Evolutionary conservation across 2,797 vertebrate genomes (phyloP).

Genomic region (Myripristis murdjan): DNA sequence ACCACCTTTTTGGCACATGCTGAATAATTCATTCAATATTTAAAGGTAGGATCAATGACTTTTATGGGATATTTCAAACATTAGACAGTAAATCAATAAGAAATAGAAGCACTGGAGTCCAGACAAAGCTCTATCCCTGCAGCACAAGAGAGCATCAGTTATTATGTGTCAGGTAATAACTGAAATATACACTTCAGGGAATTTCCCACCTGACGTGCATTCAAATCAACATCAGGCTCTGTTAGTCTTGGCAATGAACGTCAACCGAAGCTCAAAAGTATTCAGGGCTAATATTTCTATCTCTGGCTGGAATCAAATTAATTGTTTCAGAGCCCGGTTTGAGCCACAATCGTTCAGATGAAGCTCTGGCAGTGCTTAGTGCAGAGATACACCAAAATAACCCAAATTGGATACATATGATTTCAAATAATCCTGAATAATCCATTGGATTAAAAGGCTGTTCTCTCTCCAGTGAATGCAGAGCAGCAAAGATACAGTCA

Average conservation of each 20-base stretch:
- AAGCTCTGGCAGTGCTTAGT: neutral
- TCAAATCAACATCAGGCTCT: conserved; percentile 56
- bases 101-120: conserved; percentile 46
- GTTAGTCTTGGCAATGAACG: conserved; percentile 1
- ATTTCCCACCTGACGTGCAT: conserved; percentile 58
- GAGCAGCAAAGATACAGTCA: conserved; percentile 54
- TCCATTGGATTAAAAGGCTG: conserved; percentile 66
- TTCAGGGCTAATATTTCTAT: neutral
- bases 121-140: conserved; percentile 44
- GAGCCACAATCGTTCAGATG: conserved; percentile 23
- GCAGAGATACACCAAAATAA: conserved; percentile 40
- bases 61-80: conserved; percentile 40
- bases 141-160: conserved; percentile 36
- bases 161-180: conserved; percentile 67
- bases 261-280: neutral
- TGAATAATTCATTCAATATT: conserved; percentile 9
- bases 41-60: conserved; percentile 2
- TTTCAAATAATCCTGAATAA: conserved; percentile 74
- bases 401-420: conserved; percentile 58
- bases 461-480: conserved; percentile 31
- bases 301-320: neutral
- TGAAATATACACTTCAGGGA: conserved; percentile 62
- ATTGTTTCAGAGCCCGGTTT: conserved; percentile 20
- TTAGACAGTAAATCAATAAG: neutral
- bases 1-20: neutral